Evolutionary conservation across 2,888 invertebrate species (phyloP).

Genomic region (Lepidonotus clava): DNA sequence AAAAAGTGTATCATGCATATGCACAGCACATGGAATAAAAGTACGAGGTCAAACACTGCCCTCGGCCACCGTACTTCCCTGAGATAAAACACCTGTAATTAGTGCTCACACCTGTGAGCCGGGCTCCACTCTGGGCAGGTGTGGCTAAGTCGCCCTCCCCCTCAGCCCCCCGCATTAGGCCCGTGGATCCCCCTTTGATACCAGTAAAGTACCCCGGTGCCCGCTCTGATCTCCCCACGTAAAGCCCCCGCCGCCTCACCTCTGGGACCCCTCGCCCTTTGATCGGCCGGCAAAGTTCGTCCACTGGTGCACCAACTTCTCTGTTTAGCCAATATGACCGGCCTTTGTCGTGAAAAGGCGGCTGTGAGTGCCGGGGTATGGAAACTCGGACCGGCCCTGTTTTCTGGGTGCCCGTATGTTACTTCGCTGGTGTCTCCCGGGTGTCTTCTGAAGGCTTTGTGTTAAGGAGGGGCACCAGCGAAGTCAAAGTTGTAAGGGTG

Average conservation of each 20-base stretch:
- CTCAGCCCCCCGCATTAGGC: too few species aligned
- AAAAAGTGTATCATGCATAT: too few species aligned
- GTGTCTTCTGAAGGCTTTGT: not conserved
- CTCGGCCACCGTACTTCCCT: too few species aligned
- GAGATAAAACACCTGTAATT: too few species aligned
- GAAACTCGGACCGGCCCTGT: not conserved
- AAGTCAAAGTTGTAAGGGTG: constrained; percentile 12
- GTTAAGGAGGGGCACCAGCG: not conserved
- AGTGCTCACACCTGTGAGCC: too few species aligned
- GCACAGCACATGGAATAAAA: too few species aligned
- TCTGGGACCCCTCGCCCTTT: not conserved
- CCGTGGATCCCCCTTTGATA: too few species aligned
- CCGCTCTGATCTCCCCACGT: not conserved
- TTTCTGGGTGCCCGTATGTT: too few species aligned
- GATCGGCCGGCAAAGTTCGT: not conserved
- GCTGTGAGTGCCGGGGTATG: not conserved
- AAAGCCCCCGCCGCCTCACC: not conserved
- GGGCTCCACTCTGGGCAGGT: too few species aligned
- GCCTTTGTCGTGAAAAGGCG: not conserved
- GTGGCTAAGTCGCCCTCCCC: too few species aligned
- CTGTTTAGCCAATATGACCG: constrained; percentile 2
- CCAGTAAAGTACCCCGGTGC: too few species aligned
- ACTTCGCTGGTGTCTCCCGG: not conserved
- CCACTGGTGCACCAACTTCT: not conserved
- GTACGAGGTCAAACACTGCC: too few species aligned